A percentile compares a stretch with the other conserved stretches of the same genome.
Conservation (phyloP, 2,113 vertebrate species). For the Cygnus atratus region DNA sequence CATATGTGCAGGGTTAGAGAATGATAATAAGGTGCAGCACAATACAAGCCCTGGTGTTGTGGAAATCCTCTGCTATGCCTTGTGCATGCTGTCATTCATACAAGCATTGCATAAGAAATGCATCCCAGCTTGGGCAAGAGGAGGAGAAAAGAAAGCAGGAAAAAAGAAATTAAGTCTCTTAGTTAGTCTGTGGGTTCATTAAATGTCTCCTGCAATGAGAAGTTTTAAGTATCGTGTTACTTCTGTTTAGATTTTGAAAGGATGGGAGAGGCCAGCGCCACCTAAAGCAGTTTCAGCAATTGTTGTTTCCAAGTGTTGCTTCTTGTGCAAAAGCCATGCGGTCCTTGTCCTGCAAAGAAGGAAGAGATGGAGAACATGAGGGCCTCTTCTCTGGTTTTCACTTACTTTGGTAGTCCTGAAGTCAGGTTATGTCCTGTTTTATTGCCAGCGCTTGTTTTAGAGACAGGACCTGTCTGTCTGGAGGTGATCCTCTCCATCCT, state of each 20-base stretch:
- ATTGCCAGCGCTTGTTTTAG: accelerated
- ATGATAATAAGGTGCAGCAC: constrained; percentile 74
- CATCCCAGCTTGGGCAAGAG: background rate
- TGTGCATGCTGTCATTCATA: constrained; percentile 53
- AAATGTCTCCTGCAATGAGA: background rate
- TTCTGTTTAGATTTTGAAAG: constrained; percentile 11
- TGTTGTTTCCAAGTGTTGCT: background rate
- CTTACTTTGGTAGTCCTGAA: background rate
- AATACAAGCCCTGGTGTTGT: constrained; percentile 53
- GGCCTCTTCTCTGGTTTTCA: background rate
- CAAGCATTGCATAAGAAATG: constrained; percentile 21
- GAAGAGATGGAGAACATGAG: background rate
- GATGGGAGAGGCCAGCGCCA: background rate
- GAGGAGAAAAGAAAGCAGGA: constrained; percentile 8
- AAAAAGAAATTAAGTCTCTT: constrained; percentile 54
- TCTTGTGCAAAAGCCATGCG: background rate
- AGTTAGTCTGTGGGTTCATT: constrained; percentile 51
- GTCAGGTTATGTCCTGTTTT: accelerated
- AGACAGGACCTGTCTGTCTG: background rate
- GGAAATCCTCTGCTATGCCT: constrained; percentile 65
- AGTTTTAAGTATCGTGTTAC: background rate
- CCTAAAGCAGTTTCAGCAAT: background rate
- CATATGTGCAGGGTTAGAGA: constrained; percentile 80
- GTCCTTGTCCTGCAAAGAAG: background rate
- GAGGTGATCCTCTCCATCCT: background rate